Base-by-base conservation (phyloP, 1,140 invertebrate species). In the Zaprionus lachaisei region DNA sequence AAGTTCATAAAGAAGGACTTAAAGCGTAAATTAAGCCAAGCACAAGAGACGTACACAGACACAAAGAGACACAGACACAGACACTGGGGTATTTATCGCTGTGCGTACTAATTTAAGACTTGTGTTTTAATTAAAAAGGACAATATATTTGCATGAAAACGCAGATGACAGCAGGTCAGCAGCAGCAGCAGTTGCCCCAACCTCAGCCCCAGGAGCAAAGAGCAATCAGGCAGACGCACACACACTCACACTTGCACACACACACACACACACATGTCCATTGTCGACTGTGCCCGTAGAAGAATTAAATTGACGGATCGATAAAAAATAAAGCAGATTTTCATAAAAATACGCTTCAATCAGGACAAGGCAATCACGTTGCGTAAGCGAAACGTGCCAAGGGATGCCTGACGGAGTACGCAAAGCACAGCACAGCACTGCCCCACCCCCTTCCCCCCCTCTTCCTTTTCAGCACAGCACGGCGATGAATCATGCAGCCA, bases 121-220 rank as follows among this genome's bases (percentile, higher is more conserved):
- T 90, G 84, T 90, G 79, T 90, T 89, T 89, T 89, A 89, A 89
- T 89, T 89, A 89, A 89, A 89, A 89, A 84, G 81, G 68, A 89
- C 79, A 90, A 89, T 90, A 90, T 84, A 87, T 87, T 87, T 87
- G 85, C 84, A 89, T 89, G 81, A 68, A 80, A 80, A 65, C 80
- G 60, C 73, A 83, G 80, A 73, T 83, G 78, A 80, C 83, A 87
- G 79, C 84, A 81, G 80, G 85, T 77, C 78, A 62, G 57, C 64
- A 56, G 49, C 63, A 41, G 24, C 62, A 72, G 28, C 26, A 28
- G 26, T 1, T 28, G 26, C 26, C 24, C 24, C 24, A 26, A 26
- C 24, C 28, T 9, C n/a, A 17, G 65, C 65, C 66, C 54, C 60
- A 64, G 72, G 49, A 74, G 66, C 49, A 60, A 49, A 58, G 61